Conservation (phyloP, 2,113 vertebrate genomes). For the Sinocyclocheilus grahami region DNA sequence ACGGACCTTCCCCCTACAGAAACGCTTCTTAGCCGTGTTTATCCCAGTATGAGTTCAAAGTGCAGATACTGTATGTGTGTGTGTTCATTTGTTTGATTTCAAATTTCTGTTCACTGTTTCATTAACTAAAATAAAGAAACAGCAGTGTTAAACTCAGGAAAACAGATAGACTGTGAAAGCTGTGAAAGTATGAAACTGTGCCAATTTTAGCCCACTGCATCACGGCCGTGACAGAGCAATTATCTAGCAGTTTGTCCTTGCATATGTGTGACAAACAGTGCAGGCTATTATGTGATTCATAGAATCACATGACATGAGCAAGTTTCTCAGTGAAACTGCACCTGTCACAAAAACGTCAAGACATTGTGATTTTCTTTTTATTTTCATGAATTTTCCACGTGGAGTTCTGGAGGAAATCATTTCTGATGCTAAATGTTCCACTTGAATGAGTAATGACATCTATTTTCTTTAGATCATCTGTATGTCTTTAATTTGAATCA, state of each 20-base stretch:
- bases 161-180: neutral
- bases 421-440: neutral
- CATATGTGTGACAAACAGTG: neutral
- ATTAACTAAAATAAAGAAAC: neutral
- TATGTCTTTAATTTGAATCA: no score
- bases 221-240: neutral
- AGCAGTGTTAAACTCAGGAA: neutral
- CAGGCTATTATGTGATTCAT: neutral
- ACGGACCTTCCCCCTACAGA: constrained; percentile 74
- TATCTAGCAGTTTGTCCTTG: neutral
- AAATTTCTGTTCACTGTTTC: neutral
- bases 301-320: neutral
- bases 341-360: neutral
- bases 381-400: neutral
- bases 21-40: constrained; percentile 4
- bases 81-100: neutral
- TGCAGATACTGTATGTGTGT: neutral
- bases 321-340: neutral
- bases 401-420: neutral
- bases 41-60: constrained; percentile 20
- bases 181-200: neutral
- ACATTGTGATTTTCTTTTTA: neutral
- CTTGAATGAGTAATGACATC: no score
- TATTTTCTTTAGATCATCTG: no score
- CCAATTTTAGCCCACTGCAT: neutral